Evolutionary conservation across 1,140 invertebrate species (phyloP).

Genomic region (Dinothrombium tinctorium): DNA sequence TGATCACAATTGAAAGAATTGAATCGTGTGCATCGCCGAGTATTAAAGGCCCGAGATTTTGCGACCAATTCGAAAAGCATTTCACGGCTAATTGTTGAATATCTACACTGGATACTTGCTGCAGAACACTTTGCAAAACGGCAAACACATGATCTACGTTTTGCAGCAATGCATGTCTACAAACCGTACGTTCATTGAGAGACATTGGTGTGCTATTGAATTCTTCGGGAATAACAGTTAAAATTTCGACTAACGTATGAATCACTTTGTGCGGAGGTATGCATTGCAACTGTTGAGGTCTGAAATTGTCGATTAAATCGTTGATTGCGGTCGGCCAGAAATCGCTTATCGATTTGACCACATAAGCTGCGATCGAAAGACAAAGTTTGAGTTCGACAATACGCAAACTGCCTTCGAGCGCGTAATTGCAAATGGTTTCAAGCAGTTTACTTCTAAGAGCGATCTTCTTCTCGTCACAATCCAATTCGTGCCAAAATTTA

Average conservation of each 20-base stretch:
- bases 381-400: conserved; percentile 59
- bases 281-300: conserved; percentile 24
- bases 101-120: conserved; percentile 13
- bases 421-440: conserved; percentile 41
- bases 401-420: conserved; percentile 36
- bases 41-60: conserved; percentile 22
- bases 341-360: conserved; percentile 34
- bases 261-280: conserved; percentile 24
- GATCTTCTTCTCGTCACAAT: conserved; percentile 35
- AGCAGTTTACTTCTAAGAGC: conserved; percentile 43
- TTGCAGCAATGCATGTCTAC: conserved; percentile 25
- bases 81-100: conserved; percentile 26
- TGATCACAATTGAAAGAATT: conserved; percentile 22
- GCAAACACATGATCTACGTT: conserved; percentile 17
- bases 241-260: conserved; percentile 39
- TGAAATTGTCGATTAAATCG: conserved; percentile 36
- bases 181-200: conserved; percentile 21
- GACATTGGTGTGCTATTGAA: conserved; percentile 28
- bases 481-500: conserved; percentile 59
- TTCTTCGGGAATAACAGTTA: conserved; percentile 56
- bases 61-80: conserved; percentile 37
- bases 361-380: conserved; percentile 41
- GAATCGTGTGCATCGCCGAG: conserved; percentile 12
- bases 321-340: conserved; percentile 37
- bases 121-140: conserved; percentile 11